phyloP scores from a whole-genome alignment of 2,797 vertebrate species.

The Gymnopithys bicolor region DNA sequence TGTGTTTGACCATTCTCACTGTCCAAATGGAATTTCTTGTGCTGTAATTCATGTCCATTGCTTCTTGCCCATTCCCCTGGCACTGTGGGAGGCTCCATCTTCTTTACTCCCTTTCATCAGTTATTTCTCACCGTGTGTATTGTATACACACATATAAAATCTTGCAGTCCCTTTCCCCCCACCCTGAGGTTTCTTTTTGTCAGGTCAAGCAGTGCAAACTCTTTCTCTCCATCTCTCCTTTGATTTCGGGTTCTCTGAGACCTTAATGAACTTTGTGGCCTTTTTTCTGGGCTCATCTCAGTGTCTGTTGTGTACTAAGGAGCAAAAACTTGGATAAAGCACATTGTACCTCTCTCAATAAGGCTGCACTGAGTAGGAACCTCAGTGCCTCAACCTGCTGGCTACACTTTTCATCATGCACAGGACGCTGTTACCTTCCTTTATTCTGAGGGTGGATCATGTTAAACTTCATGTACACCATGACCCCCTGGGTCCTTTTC shows the following conservation, averaged over 20 bases:
- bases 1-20: neutral
- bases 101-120: neutral
- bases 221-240: neutral
- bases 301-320: neutral
- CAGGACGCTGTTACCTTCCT: neutral
- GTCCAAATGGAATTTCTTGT: neutral
- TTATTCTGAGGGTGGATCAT: neutral
- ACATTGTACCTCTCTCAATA: neutral
- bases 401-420: neutral
- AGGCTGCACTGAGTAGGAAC: neutral
- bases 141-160: neutral
- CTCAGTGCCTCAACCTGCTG: neutral
- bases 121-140: neutral
- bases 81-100: neutral
- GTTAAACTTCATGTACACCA: neutral
- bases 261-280: neutral
- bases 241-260: neutral
- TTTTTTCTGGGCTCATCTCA: neutral
- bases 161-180: neutral
- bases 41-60: neutral
- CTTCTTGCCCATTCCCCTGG: neutral
- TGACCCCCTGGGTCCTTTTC: neutral
- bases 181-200: neutral
- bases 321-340: neutral
- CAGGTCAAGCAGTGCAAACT: neutral